Percentiles rank a stretch among this genome's conserved stretches.
These are phyloP conservation scores for Hedya salicella DNA, from an alignment of 2,888 invertebrate species.

Conservation along the genomic window DNA sequence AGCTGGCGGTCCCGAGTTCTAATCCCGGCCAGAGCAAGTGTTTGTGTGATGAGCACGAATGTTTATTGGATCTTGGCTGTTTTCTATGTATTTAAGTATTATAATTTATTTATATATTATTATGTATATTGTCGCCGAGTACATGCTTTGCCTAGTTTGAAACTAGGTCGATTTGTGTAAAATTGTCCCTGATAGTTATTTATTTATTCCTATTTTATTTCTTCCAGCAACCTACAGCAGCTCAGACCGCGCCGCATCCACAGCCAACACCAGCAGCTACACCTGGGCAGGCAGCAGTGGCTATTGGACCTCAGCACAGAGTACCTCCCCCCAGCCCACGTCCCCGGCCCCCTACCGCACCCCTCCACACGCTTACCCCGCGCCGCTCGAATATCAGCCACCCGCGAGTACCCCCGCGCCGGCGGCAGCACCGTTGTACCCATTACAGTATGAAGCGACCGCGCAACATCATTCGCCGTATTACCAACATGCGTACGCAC, in stretches of 20 bases:
- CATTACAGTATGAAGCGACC: slow-evolving; percentile 75
- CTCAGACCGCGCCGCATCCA: slow-evolving; percentile 65
- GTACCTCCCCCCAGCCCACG: slow-evolving; percentile 74
- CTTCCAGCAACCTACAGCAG: slow-evolving; percentile 72
- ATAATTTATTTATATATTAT: too few species aligned
- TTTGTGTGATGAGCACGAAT: too few species aligned
- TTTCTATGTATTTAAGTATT: too few species aligned
- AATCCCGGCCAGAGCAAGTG: too few species aligned
- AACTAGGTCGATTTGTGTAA: too few species aligned
- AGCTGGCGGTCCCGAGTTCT: too few species aligned
- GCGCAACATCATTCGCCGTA: slow-evolving; percentile 78
- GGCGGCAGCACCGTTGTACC: slow-evolving; percentile 72
- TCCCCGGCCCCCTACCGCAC: slow-evolving; percentile 78
- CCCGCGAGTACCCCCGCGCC: slow-evolving; percentile 66
- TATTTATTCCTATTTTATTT: not conserved
- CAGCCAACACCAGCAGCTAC: slow-evolving; percentile 71
- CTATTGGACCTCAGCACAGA: slow-evolving; percentile 75
- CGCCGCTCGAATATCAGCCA: slow-evolving; percentile 74
- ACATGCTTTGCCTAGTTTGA: too few species aligned
- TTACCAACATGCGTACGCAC: slow-evolving; percentile 79
- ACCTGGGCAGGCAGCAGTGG: slow-evolving; percentile 76
- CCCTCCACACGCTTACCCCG: slow-evolving; percentile 77
- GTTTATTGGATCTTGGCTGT: too few species aligned
- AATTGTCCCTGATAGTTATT: too few species aligned
- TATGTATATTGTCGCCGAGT: too few species aligned